A percentile compares a stretch with the other conserved stretches of the same genome.
phyloP scores from a whole-genome alignment of 2,888 invertebrate species.

The Endomychus coccineus region DNA sequence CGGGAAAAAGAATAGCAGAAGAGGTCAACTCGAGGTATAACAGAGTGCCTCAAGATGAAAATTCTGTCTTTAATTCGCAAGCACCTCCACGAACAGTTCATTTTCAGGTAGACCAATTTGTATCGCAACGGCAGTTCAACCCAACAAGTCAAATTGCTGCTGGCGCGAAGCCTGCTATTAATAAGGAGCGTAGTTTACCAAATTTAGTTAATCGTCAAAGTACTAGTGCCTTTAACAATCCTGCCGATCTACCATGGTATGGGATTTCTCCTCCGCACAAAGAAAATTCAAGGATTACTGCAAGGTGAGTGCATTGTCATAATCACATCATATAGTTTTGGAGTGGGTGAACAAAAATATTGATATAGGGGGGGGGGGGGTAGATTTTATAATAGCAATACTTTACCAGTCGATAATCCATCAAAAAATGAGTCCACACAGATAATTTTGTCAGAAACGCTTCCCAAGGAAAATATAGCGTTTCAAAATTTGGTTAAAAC shows the following conservation, averaged over 20 bases:
- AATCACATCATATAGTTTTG: too few species aligned
- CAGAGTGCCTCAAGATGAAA: neutral
- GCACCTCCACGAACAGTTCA: constrained; percentile 19
- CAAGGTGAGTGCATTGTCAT: constrained; percentile 11
- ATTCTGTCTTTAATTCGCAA: constrained; percentile 1
- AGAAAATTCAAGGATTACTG: constrained; percentile 17
- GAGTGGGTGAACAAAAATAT: too few species aligned
- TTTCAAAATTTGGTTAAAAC: too few species aligned
- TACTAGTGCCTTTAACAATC: neutral
- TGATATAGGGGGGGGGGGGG: too few species aligned
- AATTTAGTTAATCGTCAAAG: neutral
- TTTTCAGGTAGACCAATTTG: constrained; percentile 39
- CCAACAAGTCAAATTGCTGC: too few species aligned
- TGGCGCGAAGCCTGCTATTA: neutral
- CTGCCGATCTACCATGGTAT: constrained; percentile 29
- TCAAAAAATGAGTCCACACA: too few species aligned
- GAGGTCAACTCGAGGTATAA: constrained; percentile 32
- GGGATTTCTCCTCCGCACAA: constrained; percentile 37
- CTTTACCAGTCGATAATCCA: too few species aligned
- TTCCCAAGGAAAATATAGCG: too few species aligned
- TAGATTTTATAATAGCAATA: too few species aligned
- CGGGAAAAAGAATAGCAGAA: constrained; percentile 50
- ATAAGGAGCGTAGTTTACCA: neutral
- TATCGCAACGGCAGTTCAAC: constrained; percentile 36
- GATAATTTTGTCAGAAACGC: too few species aligned